These are phyloP conservation scores for Gobius niger DNA, from an alignment of 2,113 vertebrate genomes.

Conservation along the genomic window DNA sequence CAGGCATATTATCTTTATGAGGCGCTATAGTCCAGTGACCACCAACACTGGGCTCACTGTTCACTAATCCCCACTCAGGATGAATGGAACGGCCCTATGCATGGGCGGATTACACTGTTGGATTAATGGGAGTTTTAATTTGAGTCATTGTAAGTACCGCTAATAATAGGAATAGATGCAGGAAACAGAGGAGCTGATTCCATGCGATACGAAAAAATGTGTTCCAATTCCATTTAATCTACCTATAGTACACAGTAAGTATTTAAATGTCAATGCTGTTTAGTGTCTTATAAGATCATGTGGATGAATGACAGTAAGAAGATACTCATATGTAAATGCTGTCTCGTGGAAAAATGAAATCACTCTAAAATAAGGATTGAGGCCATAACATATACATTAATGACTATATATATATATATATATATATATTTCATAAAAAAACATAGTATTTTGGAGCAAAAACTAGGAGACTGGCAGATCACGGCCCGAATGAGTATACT, in stretches of 20 bases:
- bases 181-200: conserved; percentile 32
- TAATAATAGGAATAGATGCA: conserved; percentile 49
- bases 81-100: conserved; percentile 61
- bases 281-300: background rate
- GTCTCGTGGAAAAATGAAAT: too few relatives aligned
- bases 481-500: too few relatives aligned
- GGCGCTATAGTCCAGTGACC: conserved; percentile 74
- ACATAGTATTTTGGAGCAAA: too few relatives aligned
- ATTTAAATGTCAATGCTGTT: background rate
- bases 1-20: conserved; percentile 68
- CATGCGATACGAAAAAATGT: conserved; percentile 40
- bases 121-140: conserved; percentile 75
- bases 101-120: conserved; percentile 68
- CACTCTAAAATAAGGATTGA: too few relatives aligned
- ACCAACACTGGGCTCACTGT: conserved; percentile 72
- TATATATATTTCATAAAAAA: too few relatives aligned
- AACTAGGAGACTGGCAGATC: too few relatives aligned
- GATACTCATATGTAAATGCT: too few relatives aligned
- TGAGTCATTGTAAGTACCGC: conserved; percentile 63
- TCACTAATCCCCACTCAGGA: conserved; percentile 68
- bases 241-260: background rate
- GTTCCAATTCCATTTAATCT: conserved; percentile 31
- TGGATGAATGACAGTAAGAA: background rate
- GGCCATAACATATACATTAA: too few relatives aligned
- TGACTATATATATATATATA: too few relatives aligned